Evolutionary conservation across 2,113 vertebrate genomes (phyloP).

Genomic region (Poeciliopsis occidentalis): DNA sequence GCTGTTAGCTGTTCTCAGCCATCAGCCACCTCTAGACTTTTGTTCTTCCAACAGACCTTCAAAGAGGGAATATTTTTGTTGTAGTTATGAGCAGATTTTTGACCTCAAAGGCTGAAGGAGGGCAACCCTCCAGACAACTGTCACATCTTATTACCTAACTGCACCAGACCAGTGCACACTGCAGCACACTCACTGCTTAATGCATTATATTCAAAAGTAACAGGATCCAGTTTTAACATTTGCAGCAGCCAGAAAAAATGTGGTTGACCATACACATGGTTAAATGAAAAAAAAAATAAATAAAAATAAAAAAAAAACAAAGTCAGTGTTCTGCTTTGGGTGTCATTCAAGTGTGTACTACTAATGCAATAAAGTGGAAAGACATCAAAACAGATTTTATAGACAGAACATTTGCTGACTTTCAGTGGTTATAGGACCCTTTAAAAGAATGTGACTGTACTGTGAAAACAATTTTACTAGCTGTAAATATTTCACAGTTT

Average conservation of each 20-base stretch:
- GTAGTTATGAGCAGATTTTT: constrained; percentile 40
- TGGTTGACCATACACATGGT: too few relatives aligned
- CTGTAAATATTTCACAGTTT: too few relatives aligned
- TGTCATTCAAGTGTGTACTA: too few relatives aligned
- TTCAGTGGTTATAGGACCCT: too few relatives aligned
- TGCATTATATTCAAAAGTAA: not conserved
- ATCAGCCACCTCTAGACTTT: constrained; percentile 36
- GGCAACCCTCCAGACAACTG: constrained; percentile 40
- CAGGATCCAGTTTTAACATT: constrained; percentile 3
- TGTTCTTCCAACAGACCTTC: constrained; percentile 33
- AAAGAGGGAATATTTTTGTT: constrained; percentile 40
- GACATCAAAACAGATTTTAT: too few relatives aligned
- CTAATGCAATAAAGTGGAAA: too few relatives aligned
- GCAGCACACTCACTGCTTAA: constrained; percentile 25
- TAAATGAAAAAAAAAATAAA: too few relatives aligned
- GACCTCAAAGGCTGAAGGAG: constrained; percentile 44
- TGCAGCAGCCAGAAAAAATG: not conserved
- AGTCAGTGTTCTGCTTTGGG: too few relatives aligned
- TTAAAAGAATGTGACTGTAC: too few relatives aligned
- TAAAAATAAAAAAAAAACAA: too few relatives aligned
- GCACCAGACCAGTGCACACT: constrained; percentile 1
- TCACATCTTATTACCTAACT: constrained; percentile 52
- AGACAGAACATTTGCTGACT: too few relatives aligned
- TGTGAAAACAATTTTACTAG: too few relatives aligned
- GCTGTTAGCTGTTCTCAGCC: constrained; percentile 32